Percentiles rank a stretch among this genome's conserved stretches.
Evolutionary conservation across 2,113 vertebrate species (phyloP).

Genomic region (Antechinus flavipes): DNA sequence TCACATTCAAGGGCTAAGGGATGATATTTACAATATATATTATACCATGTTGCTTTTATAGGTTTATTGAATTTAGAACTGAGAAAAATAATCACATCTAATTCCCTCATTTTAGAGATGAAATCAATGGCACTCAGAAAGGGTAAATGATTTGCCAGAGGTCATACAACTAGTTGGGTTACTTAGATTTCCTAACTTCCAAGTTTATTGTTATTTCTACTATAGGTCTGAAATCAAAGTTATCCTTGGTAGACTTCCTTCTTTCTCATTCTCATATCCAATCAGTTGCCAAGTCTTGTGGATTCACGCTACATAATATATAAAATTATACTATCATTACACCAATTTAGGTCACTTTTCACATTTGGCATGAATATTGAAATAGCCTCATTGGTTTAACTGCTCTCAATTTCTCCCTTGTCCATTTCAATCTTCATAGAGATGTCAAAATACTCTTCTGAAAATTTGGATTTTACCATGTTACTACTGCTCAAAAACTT

Average conservation of each 20-base stretch:
- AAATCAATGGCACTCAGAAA: too few species aligned
- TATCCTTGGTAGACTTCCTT: background rate
- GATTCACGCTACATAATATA: background rate
- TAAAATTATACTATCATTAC: background rate
- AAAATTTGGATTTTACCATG: background rate
- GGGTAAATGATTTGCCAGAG: background rate
- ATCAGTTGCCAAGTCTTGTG: background rate
- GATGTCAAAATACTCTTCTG: background rate
- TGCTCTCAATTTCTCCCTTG: background rate
- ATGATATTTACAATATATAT: background rate
- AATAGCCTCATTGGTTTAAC: background rate
- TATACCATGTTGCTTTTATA: background rate
- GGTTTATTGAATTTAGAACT: too few species aligned
- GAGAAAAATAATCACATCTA: too few species aligned
- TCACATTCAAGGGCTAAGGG: background rate
- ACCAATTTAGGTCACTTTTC: background rate
- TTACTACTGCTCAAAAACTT: background rate
- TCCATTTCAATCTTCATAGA: background rate
- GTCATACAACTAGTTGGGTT: background rate
- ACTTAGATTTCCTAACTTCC: background rate
- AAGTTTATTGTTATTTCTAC: background rate
- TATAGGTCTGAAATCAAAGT: background rate
- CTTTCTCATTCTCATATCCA: background rate
- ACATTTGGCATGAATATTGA: background rate
- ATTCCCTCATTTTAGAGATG: too few species aligned